A percentile compares a stretch with the other conserved stretches of the same genome.
phyloP scores from a whole-genome alignment of 2,113 vertebrate genomes.

The Calidris pygmaea region DNA sequence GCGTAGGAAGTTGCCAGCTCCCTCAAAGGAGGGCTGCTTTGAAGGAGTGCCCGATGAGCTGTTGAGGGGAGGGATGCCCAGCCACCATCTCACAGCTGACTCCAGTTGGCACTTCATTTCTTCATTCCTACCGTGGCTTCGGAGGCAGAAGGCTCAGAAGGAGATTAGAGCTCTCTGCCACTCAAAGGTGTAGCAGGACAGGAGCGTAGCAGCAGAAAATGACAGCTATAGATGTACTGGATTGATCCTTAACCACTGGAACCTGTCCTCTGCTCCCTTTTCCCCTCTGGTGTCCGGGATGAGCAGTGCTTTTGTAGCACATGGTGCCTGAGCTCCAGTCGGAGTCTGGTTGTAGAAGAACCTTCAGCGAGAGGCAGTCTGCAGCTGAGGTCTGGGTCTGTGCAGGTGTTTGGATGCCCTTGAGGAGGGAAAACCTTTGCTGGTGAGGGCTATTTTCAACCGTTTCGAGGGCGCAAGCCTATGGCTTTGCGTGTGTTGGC shows the following conservation, averaged over 20 bases:
- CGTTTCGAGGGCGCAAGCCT: fast-evolving
- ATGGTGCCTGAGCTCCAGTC: neutral
- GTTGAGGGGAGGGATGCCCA: neutral
- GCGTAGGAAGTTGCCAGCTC: neutral
- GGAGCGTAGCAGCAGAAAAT: neutral
- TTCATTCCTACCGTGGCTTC: neutral
- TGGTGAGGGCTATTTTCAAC: neutral
- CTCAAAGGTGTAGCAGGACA: neutral
- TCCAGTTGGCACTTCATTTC: neutral
- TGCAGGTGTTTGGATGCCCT: neutral
- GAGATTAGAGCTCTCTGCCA: neutral
- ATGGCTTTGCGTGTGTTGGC: neutral
- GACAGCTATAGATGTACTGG: neutral
- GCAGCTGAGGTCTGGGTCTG: neutral
- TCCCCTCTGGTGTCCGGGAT: neutral
- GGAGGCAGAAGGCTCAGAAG: neutral
- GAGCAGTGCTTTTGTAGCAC: neutral
- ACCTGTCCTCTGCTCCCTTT: neutral
- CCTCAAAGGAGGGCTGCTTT: neutral
- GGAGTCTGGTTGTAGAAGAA: neutral
- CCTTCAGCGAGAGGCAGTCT: neutral
- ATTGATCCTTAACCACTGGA: neutral
- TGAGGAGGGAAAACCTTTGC: neutral
- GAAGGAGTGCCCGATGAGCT: neutral
- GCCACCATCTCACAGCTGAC: too few species aligned